phyloP scores from a whole-genome alignment of 2,113 vertebrate genomes.

The Larimichthys polyactis region DNA sequence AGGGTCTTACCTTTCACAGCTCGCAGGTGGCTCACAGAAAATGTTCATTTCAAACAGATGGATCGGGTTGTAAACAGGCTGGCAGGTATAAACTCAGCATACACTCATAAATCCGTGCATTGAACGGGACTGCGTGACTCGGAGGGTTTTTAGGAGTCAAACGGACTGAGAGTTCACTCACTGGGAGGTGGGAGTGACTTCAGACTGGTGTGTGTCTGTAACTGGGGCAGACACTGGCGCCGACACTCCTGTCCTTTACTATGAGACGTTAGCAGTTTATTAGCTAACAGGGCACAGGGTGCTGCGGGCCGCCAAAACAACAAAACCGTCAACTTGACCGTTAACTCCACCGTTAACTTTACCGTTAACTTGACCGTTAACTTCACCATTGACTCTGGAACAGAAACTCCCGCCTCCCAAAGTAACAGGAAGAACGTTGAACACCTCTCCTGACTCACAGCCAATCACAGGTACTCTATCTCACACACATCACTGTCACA shows the following conservation, averaged over 20 bases:
- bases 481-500: neutral
- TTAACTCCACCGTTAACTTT: neutral
- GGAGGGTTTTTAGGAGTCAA: neutral
- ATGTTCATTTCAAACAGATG: neutral
- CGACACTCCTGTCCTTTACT: neutral
- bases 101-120: neutral
- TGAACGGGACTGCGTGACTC: neutral
- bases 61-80: neutral
- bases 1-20: slow-evolving; percentile 18
- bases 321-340: neutral
- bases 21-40: neutral
- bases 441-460: neutral
- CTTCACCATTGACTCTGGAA: neutral
- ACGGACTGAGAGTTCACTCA: slow-evolving; percentile 11
- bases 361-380: too few species aligned
- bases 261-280: too few species aligned
- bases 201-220: neutral
- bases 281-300: neutral
- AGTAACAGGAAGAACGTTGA: neutral
- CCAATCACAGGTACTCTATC: neutral
- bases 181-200: slow-evolving; percentile 18
- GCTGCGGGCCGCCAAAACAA: neutral
- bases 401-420: neutral
- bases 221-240: neutral
- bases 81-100: neutral